Evolutionary conservation across 1,140 invertebrate genomes (phyloP), one percentile per base, ranked within the genome.

Genomic region (Drosophila oshimai): DNA sequence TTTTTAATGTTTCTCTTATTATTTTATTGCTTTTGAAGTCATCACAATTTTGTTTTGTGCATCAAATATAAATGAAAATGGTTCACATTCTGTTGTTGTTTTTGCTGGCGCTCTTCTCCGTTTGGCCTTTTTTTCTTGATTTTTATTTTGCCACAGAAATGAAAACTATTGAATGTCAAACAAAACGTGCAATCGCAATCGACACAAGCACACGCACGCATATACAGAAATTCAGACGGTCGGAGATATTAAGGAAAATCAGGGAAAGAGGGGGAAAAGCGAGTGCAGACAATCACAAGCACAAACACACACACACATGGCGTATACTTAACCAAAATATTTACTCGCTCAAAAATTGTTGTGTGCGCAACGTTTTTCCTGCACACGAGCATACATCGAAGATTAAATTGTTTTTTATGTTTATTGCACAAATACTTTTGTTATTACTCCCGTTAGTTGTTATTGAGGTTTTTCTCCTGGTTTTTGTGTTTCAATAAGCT

Each of bases 91-190:
- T 55, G 28, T 46, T 69, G 39, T 53, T 29, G 28, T 61, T 68
- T 67, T 64, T 34, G 18, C 18, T 51, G 29, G 20, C 45, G 26
- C 12, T 55, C 33, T 33, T 20, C 26, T 12, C 18, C 12, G 17
- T 17, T 58, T n/a, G n/a, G n/a, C 10, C 13, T 12, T 54, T 58
- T 65, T 54, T 41, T 7, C 28, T 51, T 60, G 22, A 67, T 67
- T 70, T 70, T 70, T 70, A 70, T 70, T 70, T 70, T 68, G 67
- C 67, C 67, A 62, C 69, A 79, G 74, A 84, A 78, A 78, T 74
- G 53, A 84, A 83, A 83, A 84, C 79, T 84, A 84, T 84, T 84
- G 79, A 84, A 84, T 84, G 79, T 74, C 79, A 84, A 84, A 84
- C 80, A 84, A 83, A 83, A 83, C 64, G 79, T 78, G 74, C 53